Conservation (phyloP, 2,888 invertebrate genomes). For the Limnephilus auricula region DNA sequence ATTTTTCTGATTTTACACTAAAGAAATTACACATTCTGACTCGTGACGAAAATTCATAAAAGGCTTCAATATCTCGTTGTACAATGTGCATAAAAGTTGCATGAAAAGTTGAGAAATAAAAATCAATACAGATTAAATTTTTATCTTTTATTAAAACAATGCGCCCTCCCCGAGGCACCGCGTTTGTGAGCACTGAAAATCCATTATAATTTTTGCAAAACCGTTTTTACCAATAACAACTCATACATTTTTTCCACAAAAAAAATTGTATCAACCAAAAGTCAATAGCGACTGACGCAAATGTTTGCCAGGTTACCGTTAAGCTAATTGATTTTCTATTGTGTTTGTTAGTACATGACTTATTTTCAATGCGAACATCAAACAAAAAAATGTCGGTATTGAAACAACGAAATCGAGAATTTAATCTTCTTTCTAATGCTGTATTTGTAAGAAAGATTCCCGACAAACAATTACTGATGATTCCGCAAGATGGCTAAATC, state of each 20-base stretch:
- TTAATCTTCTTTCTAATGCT: background rate
- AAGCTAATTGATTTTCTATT: background rate
- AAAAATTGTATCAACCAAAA: background rate
- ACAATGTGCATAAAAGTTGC: background rate
- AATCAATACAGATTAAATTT: background rate
- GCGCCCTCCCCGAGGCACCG: background rate
- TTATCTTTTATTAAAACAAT: background rate
- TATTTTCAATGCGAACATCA: background rate
- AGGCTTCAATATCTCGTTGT: background rate
- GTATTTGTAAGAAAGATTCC: background rate
- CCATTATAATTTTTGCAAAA: background rate
- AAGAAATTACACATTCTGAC: background rate
- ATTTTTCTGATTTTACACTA: no score
- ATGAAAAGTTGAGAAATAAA: background rate
- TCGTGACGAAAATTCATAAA: background rate
- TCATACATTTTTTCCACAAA: background rate
- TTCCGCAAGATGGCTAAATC: conserved; percentile 13
- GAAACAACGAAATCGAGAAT: background rate
- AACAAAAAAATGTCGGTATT: background rate
- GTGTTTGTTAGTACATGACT: background rate
- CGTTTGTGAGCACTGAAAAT: background rate
- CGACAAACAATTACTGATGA: conserved; percentile 8
- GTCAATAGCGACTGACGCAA: background rate
- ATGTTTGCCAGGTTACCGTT: background rate
- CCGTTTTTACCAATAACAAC: background rate